Evolutionary conservation across 1,140 invertebrate genomes (phyloP), one percentile per base, ranked within the genome.

Genomic region (Leptonema lineaticorne): DNA sequence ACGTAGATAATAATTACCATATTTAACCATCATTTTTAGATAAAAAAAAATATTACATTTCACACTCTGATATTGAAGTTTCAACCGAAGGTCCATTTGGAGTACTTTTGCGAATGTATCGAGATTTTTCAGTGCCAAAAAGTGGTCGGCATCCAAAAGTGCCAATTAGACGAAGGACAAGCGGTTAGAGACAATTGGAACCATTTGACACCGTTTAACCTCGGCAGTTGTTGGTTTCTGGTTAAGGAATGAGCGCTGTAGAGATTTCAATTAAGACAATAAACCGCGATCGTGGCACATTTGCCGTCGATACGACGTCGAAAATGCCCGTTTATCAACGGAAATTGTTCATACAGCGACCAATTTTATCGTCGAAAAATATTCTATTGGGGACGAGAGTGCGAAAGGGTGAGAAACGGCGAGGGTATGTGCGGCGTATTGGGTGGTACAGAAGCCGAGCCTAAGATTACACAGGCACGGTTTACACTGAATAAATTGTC

Each of bases 161-260:
- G 27, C 16, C 33, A 67, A 50, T 67, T 28, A 24, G 27, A 56
- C 48, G 29, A 41, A 57, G 64, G 33, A 50, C 67, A 9, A 24
- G 24, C 37, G 41, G 18, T 64, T 62, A 50, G 20, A 62, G 46
- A 20, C 58, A 68, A 68, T 68, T 68, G 67, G 48, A 16, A 7
- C 67, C 67, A 62, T 58, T 68, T 68, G 58, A 68, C 67, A 58
- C 28, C 58, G 37, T 30, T 68, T 68, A 56, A 68, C 67, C 67
- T 46, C n/a, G n/a, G 37, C 20, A 24, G 7, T 9, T 37, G 27
- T 50, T 62, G 48, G 33, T 68, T 53, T 24, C 24, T 26, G 18
- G 50, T 53, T 62, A 68, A 68, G 37, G 67, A 68, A 62, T 62
- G 67, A 68, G 58, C 58, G 58, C 67, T 16, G 29, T 58, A 50